Evolutionary conservation across 2,113 vertebrate species (phyloP), one percentile per base, ranked within the genome.

Genomic region (Anas platyrhynchos): DNA sequence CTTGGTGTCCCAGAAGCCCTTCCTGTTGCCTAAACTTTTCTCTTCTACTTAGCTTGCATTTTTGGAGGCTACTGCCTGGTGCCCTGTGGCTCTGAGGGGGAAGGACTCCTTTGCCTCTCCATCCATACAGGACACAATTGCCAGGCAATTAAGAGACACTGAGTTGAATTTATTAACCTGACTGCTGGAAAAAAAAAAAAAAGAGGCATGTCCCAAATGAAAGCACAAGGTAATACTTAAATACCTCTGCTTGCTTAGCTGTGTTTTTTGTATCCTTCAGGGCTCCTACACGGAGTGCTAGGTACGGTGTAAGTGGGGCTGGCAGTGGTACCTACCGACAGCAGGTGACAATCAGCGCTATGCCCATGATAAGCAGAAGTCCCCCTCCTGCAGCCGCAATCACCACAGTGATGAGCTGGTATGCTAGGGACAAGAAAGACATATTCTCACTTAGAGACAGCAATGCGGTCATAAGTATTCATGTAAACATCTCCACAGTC

Each of bases 321-420:
- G n/a, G 68, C 1, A 8, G 52, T 1, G 7, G 77, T 79, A 96
- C 98, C 96, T 97, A 99, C 99, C 98, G 98, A 98, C 99, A 99
- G 93, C 99, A 99, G 62, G 99, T 99, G 63, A 99, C 98, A 20
- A 99, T 98, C 38, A 99, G 98, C 2, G 99, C 99, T 1, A 99
- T 97, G 92, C 98, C 96, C 58, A 99, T 98, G 66, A 99, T 98
- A 20, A 99, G 98, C 59, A 99, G 98, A 78, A 99, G 96, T n/a
- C 97, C 99, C 4, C 99, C 99, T 95, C 98, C 99, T 20, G 98
- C 99, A 26, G 99, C 98, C 0, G 98, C 99, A 5, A 99, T 99
- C 91, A 99, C 99, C 68, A 99, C 99, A 0, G 99, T 99, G 95
- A 99, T 99, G 43, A 99, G 98, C 96, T 99, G 99, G 91, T 99